Conservation (phyloP, 2,113 vertebrate genomes). For the Solenodon paradoxus region DNA sequence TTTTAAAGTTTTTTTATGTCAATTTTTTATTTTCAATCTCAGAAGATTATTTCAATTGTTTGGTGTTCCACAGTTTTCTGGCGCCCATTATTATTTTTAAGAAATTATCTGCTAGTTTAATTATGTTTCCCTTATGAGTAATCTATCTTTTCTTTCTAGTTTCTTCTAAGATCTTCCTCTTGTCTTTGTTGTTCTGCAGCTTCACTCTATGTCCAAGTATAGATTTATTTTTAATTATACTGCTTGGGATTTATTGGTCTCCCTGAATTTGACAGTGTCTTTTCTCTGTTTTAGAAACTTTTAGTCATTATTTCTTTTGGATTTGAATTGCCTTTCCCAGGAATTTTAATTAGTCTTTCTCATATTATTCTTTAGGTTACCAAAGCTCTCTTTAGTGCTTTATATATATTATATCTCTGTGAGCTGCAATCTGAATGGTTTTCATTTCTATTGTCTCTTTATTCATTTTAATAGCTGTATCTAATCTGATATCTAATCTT, state of each 20-base stretch:
- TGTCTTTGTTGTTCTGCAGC: slow-evolving; percentile 25
- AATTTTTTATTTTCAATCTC: slow-evolving; percentile 33
- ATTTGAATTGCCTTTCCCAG: not conserved
- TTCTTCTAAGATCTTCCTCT: slow-evolving; percentile 29
- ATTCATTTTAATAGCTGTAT: not conserved
- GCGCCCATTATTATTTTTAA: not conserved
- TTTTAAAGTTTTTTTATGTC: not conserved
- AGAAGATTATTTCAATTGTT: not conserved
- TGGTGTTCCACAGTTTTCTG: not conserved
- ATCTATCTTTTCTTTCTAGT: slow-evolving; percentile 19
- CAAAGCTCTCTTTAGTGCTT: not conserved
- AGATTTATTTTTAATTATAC: slow-evolving; percentile 28
- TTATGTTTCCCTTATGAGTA: not conserved
- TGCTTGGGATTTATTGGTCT: not conserved
- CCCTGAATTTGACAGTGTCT: not conserved
- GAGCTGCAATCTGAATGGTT: not conserved
- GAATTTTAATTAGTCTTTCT: not conserved
- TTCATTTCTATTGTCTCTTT: not conserved
- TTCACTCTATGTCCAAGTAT: not conserved
- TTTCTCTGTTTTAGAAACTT: slow-evolving; percentile 3
- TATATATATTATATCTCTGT: not conserved
- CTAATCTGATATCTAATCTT: not conserved
- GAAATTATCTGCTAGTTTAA: not conserved
- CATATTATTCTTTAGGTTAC: not conserved
- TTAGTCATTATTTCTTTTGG: not conserved